Evolutionary conservation across 2,113 vertebrate genomes (phyloP).

Genomic region (Pontoporia blainvillei): DNA sequence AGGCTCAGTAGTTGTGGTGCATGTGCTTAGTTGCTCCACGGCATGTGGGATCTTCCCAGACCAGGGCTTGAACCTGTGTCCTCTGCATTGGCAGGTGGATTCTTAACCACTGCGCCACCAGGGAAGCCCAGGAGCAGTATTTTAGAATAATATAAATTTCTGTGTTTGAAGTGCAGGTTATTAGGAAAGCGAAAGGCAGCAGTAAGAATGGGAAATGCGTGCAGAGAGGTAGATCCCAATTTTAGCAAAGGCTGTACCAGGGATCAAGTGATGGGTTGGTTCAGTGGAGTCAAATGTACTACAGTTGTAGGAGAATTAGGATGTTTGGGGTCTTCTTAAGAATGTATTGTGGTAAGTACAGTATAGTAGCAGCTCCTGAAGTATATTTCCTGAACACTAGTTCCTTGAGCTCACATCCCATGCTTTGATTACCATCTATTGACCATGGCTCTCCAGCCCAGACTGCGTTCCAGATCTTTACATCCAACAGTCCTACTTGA

Average conservation of each 20-base stretch:
- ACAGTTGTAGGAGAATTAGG: not conserved
- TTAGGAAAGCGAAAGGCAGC: not conserved
- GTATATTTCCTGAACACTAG: not conserved
- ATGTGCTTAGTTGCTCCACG: too few relatives aligned
- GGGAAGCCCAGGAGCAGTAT: not conserved
- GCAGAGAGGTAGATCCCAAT: not conserved
- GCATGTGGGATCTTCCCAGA: too few relatives aligned
- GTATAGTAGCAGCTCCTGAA: not conserved
- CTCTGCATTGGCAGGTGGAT: too few relatives aligned
- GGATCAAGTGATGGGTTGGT: not conserved
- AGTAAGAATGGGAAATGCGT: not conserved
- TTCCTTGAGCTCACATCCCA: not conserved
- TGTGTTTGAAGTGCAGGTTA: not conserved
- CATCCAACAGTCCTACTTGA: not conserved
- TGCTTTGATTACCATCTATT: not conserved
- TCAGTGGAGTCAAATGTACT: not conserved
- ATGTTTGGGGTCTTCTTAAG: not conserved
- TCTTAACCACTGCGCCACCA: too few relatives aligned
- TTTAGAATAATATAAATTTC: not conserved
- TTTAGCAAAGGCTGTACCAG: not conserved
- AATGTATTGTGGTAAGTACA: not conserved
- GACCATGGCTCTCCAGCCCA: not conserved
- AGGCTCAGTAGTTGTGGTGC: too few relatives aligned
- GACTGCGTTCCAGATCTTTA: not conserved
- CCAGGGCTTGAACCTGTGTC: too few relatives aligned